A percentile compares a stretch with the other conserved stretches of the same genome.
Evolutionary conservation across 2,113 vertebrate species (phyloP).

Genomic region (Vombatus ursinus): DNA sequence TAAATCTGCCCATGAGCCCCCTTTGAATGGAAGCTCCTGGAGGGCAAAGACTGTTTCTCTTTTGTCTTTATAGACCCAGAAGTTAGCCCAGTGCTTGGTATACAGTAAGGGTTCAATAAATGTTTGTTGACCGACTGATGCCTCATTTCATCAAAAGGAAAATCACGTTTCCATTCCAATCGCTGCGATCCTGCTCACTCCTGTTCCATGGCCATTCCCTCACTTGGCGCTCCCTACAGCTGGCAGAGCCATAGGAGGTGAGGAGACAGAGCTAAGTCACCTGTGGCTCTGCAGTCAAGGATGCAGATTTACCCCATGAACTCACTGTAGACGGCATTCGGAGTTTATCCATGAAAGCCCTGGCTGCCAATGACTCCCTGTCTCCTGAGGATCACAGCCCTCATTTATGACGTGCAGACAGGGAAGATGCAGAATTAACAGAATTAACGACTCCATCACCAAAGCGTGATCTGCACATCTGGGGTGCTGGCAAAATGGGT

Average conservation of each 20-base stretch:
- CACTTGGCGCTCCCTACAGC: too few relatives aligned
- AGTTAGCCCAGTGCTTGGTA: background rate
- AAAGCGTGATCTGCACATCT: rapidly evolving
- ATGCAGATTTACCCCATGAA: background rate
- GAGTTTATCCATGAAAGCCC: rapidly evolving
- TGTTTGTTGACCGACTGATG: background rate
- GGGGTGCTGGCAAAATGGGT: background rate
- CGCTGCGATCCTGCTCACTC: background rate
- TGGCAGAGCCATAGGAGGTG: too few relatives aligned
- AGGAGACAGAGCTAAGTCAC: background rate
- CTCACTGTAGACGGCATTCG: rapidly evolving
- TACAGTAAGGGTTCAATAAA: background rate
- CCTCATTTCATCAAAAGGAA: too few relatives aligned
- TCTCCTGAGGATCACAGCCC: background rate
- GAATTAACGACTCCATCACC: background rate
- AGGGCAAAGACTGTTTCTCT: background rate
- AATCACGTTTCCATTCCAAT: background rate
- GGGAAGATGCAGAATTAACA: too few relatives aligned
- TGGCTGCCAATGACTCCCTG: too few relatives aligned
- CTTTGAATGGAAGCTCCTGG: background rate
- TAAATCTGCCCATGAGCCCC: background rate
- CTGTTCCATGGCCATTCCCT: too few relatives aligned
- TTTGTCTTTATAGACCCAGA: background rate
- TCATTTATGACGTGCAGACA: background rate
- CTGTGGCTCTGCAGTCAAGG: background rate